Conservation (phyloP, 2,797 vertebrate genomes). For the Carduelis carduelis region DNA sequence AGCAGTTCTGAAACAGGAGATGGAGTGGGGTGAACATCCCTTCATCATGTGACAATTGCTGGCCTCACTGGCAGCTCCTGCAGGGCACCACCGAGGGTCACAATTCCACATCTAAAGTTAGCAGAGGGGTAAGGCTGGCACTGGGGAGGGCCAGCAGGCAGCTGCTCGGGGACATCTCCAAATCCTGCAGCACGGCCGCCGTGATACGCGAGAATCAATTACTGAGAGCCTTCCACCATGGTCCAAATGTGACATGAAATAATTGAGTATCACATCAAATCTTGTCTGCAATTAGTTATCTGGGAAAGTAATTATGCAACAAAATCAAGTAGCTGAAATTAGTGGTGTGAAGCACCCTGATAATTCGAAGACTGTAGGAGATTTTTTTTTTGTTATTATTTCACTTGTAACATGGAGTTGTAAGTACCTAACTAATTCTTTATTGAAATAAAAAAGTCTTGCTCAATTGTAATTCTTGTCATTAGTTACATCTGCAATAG, state of each 20-base stretch:
- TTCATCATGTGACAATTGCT: neutral
- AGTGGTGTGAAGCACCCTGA: constrained; percentile 63
- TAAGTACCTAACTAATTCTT: constrained; percentile 5
- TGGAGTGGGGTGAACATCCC: neutral
- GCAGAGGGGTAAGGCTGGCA: constrained; percentile 16
- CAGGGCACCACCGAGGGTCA: constrained; percentile 31
- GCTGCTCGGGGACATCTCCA: constrained; percentile 22
- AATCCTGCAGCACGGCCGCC: neutral
- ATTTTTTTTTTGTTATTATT: neutral
- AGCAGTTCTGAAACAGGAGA: neutral
- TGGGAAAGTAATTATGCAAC: constrained; percentile 72
- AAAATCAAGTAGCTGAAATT: constrained; percentile 70
- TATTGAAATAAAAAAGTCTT: neutral
- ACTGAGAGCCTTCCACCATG: constrained; percentile 60
- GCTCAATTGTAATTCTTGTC: neutral
- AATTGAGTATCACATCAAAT: constrained; percentile 72
- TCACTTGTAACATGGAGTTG: constrained; percentile 32
- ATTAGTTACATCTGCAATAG: neutral
- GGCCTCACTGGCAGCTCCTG: constrained; percentile 4
- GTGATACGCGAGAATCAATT: constrained; percentile 69
- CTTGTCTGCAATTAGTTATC: constrained; percentile 69
- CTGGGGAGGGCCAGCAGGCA: constrained; percentile 41
- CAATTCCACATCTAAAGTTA: constrained; percentile 67
- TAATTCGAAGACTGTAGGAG: constrained; percentile 19
- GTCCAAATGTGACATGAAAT: constrained; percentile 71